These are phyloP conservation scores for Trichopria drosophilae DNA, from an alignment of 2,888 invertebrate species.

Conservation along the genomic window DNA sequence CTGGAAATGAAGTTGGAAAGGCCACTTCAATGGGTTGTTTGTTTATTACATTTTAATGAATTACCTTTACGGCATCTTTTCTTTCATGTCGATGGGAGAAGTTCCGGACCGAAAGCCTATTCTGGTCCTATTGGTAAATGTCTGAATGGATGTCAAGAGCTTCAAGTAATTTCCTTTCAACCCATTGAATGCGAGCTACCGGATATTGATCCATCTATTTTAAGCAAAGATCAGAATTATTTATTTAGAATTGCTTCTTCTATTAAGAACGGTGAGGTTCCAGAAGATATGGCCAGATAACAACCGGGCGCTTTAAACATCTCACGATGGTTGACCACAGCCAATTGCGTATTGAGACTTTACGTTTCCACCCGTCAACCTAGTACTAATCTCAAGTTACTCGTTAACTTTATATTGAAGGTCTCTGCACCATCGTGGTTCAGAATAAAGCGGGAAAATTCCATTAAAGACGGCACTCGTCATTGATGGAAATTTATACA, in stretches of 20 bases:
- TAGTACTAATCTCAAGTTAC: not conserved
- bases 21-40: slow-evolving; percentile 11
- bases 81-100: slow-evolving; percentile 4
- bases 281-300: not conserved
- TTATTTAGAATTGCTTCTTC: not conserved
- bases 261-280: not conserved
- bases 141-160: slow-evolving; percentile 4
- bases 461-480: not conserved
- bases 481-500: not conserved
- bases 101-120: slow-evolving; percentile 1
- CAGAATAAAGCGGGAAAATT: not conserved
- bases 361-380: not conserved
- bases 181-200: not conserved
- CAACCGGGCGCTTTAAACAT: not conserved
- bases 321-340: not conserved
- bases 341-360: not conserved
- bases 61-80: slow-evolving; percentile 8
- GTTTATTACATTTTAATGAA: slow-evolving; percentile 11
- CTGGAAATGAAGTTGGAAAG: slow-evolving; percentile 5
- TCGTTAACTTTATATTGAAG: not conserved
- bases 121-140: not conserved
- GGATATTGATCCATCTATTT: not conserved
- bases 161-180: slow-evolving; percentile 4
- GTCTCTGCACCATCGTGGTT: not conserved
- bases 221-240: not conserved